These are phyloP conservation scores for Merluccius polli DNA, from an alignment of 2,797 vertebrate species.

Conservation along the genomic window DNA sequence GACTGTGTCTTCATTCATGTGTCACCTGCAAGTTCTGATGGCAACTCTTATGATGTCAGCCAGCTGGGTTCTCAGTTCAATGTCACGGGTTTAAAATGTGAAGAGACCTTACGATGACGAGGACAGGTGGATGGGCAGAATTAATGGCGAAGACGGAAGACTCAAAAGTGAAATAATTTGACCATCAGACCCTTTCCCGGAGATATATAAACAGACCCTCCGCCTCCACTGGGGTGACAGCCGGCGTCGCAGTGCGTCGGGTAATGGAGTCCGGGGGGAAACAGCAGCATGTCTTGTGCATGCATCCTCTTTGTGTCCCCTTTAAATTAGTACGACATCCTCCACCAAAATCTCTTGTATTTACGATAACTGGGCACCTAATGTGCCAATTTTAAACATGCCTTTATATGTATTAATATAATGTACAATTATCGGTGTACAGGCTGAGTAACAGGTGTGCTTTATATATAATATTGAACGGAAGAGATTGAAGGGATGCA, in stretches of 20 bases:
- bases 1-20: no score
- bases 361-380: neutral
- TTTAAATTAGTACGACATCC: neutral
- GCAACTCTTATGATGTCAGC: neutral
- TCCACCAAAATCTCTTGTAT: neutral
- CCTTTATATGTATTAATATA: neutral
- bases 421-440: neutral
- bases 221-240: neutral
- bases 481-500: no score
- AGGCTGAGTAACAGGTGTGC: neutral
- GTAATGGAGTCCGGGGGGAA: neutral
- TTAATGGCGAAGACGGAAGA: neutral
- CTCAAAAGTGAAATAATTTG: neutral
- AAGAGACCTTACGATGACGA: neutral
- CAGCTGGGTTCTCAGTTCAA: neutral
- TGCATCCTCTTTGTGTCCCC: no score
- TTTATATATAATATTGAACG: no score
- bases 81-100: neutral
- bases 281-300: no score
- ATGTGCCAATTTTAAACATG: neutral
- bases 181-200: neutral
- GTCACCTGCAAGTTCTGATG: no score
- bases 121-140: neutral
- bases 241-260: neutral
- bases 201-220: neutral